Evolutionary conservation across 2,113 vertebrate species (phyloP).

Genomic region (Raja brachyura): DNA sequence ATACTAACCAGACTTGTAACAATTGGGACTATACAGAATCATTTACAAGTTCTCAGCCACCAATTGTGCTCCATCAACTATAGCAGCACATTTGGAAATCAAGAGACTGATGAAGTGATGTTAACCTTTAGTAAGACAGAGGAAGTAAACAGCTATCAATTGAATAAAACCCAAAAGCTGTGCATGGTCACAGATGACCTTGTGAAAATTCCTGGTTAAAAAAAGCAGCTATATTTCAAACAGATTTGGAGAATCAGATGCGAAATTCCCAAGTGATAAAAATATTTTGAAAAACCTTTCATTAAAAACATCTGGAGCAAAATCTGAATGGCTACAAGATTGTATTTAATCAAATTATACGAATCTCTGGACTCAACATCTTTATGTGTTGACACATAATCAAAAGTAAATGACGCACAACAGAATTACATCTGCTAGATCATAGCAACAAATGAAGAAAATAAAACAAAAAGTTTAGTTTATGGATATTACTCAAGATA

Average conservation of each 20-base stretch:
- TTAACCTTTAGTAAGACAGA: not conserved
- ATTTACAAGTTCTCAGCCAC: not conserved
- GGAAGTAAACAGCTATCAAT: not conserved
- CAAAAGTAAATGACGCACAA: slow-evolving; percentile 19
- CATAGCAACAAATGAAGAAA: slow-evolving; percentile 25
- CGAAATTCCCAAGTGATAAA: slow-evolving; percentile 14
- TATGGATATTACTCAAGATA: slow-evolving; percentile 9
- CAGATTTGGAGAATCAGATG: not conserved
- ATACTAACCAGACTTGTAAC: not conserved
- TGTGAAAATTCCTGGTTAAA: not conserved
- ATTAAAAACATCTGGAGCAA: not conserved
- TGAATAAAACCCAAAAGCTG: not conserved
- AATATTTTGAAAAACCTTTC: not conserved
- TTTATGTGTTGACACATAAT: slow-evolving; percentile 7
- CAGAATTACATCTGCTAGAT: not conserved
- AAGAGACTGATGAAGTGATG: not conserved
- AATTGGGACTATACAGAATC: not conserved
- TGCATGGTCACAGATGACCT: not conserved
- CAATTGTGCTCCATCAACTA: not conserved
- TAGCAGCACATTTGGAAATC: not conserved
- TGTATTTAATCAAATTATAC: not conserved
- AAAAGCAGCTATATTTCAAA: not conserved
- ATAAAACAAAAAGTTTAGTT: not conserved
- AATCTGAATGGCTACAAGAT: not conserved
- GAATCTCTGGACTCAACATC: not conserved